Base-by-base conservation (phyloP, 2,888 invertebrate genomes). In the Chrysodeixis includens region DNA sequence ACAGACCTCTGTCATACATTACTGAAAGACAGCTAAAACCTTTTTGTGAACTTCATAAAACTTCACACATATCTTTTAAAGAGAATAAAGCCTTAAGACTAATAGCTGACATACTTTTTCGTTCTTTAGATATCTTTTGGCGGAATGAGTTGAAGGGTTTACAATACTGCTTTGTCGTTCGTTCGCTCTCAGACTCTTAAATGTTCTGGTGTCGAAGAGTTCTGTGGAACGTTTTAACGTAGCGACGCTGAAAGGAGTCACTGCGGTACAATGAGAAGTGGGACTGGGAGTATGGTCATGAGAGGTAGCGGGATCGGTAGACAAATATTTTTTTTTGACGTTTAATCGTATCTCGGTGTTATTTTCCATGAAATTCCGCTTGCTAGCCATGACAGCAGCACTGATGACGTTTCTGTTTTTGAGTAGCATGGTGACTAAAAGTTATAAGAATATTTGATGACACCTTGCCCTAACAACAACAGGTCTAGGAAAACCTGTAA, bases 191-290 rank as follows among this genome's bases (percentile, higher is more conserved):
- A 66, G 53, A 72, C 60, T 74, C 81, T 78, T 73, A 69, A 79
- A 76, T 66, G 79, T 71, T 72, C 76, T 81, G 68, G 81, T 81
- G 79, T 81, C 59, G 81, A 64, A 73, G 22, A 76, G 69, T 71
- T 79, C 54, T 58, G 59, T 74, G 76, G 62, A 66, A 79, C 56
- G 79, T 81, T 81, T 79, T 79, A 69, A 81, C 63, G 58, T 59
- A 56, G 57, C 26, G 67, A 68, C 16, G 66, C 22, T 79, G 73
- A 81, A 79, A 81, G 73, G 73, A 81, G 79, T 75, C 60, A 60
- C 66, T 62, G 65, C 35, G 65, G 78, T 69, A 79, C 81, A 81
- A 81, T 73, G 79, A 81, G 67, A 49, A 56, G 62, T 14, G 30
- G 16, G 0, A 58, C 62, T n/a, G 44, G 14, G 51, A 18, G 6